Percentiles rank a stretch among this genome's conserved stretches.
These are phyloP conservation scores for Spea bombifrons DNA, from an alignment of 2,113 vertebrate genomes.

Conservation along the genomic window DNA sequence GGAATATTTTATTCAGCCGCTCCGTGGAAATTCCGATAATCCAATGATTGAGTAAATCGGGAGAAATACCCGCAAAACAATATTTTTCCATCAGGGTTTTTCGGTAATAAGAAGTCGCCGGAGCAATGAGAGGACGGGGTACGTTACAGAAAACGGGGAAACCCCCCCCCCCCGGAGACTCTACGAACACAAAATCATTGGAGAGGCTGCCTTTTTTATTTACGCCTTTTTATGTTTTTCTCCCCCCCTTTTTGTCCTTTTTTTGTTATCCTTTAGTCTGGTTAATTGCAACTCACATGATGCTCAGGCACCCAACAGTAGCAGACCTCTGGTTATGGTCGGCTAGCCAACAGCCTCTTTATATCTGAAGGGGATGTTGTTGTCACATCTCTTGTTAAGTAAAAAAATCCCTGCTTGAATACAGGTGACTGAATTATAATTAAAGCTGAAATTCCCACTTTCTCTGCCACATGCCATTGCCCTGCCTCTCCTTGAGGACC, in stretches of 20 bases:
- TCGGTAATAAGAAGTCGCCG: conserved; percentile 38
- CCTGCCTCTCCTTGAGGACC: no score
- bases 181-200: conserved; percentile 31
- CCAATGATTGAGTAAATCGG: background rate
- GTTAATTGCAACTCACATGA: no score
- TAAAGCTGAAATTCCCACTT: no score
- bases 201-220: conserved; percentile 23
- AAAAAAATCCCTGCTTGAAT: no score
- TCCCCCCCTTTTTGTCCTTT: background rate
- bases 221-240: conserved; percentile 10
- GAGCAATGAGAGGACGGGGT: conserved; percentile 6
- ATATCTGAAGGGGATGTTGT: no score
- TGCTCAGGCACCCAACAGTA: no score
- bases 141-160: conserved; percentile 29
- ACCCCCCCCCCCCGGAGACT: conserved; percentile 15
- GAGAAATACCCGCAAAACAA: background rate
- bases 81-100: conserved; percentile 16
- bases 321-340: no score
- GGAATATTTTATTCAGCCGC: background rate
- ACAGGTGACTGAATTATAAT: no score
- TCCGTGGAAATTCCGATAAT: background rate
- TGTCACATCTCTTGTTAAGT: no score
- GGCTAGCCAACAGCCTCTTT: no score
- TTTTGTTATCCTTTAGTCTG: background rate
- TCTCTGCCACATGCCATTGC: no score